Conservation (phyloP, 2,113 vertebrate genomes). For the Machaerirhynchus nigripectus region DNA sequence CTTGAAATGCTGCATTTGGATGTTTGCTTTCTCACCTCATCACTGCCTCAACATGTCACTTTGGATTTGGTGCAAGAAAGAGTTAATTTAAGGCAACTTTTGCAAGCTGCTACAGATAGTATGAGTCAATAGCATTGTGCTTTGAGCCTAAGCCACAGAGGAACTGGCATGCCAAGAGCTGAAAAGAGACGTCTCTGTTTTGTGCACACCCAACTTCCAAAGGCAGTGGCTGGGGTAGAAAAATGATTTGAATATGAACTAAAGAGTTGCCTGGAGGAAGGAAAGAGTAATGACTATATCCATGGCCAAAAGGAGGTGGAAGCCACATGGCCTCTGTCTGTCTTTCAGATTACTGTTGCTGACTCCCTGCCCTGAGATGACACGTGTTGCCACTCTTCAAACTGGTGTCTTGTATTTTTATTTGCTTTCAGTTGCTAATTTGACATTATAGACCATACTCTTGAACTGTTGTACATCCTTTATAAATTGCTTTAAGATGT, state of each 20-base stretch:
- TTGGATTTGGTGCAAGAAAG: background rate
- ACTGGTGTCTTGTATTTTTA: background rate
- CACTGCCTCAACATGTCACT: background rate
- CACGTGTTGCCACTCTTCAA: background rate
- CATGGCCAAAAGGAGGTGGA: background rate
- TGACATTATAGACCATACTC: background rate
- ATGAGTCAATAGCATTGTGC: background rate
- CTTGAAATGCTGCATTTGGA: background rate
- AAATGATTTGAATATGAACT: background rate
- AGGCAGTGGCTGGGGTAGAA: background rate
- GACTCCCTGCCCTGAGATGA: background rate
- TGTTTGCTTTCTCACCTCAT: background rate
- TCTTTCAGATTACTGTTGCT: background rate
- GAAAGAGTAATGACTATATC: background rate
- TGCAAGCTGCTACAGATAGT: background rate
- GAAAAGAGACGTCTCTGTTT: background rate
- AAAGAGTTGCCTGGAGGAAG: background rate
- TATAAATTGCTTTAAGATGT: conserved; percentile 45
- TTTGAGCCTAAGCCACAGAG: background rate
- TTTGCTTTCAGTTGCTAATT: conserved; percentile 8
- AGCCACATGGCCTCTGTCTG: background rate
- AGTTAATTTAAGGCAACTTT: conserved; percentile 19
- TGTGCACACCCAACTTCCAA: background rate
- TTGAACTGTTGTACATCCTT: background rate
- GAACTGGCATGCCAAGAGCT: background rate